A percentile compares a stretch with the other conserved stretches of the same genome.
Evolutionary conservation across 2,113 vertebrate genomes (phyloP).

Genomic region (Mugil cephalus): DNA sequence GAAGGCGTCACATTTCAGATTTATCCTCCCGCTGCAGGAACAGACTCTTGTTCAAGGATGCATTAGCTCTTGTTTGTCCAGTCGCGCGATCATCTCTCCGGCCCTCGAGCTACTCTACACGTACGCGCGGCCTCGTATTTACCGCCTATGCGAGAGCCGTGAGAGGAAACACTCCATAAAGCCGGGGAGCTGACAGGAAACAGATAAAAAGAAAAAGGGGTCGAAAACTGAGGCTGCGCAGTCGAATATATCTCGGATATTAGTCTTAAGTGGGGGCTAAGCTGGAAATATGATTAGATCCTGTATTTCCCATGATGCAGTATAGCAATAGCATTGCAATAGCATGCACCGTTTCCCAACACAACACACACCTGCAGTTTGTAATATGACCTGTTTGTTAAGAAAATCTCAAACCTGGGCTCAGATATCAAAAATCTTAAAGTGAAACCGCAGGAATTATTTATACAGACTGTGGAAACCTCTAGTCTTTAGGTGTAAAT

Average conservation of each 20-base stretch:
- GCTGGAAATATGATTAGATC: conserved; percentile 1
- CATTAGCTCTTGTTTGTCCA: conserved; percentile 22
- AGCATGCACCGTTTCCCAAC: background rate
- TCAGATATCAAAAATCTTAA: no score
- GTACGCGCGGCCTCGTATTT: conserved; percentile 17
- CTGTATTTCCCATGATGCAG: conserved; percentile 6
- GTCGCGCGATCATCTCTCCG: conserved; percentile 17
- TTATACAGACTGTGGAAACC: background rate
- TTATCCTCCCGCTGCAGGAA: conserved; percentile 12
- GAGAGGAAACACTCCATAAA: background rate
- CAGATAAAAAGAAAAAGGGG: background rate
- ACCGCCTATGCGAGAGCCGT: conserved; percentile 2
- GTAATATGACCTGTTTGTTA: background rate
- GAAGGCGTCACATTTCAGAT: conserved; percentile 35
- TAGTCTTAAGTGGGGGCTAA: background rate
- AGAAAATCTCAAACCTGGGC: background rate
- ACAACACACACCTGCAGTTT: background rate
- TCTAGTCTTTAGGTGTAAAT: background rate
- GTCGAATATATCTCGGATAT: background rate
- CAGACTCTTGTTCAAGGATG: conserved; percentile 23
- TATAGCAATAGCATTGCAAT: no score
- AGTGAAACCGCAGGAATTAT: background rate
- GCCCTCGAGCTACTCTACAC: conserved; percentile 11
- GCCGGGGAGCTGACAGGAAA: background rate
- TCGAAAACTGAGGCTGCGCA: background rate